phyloP scores from a whole-genome alignment of 2,888 invertebrate genomes.

The Podabrus alpinus region DNA sequence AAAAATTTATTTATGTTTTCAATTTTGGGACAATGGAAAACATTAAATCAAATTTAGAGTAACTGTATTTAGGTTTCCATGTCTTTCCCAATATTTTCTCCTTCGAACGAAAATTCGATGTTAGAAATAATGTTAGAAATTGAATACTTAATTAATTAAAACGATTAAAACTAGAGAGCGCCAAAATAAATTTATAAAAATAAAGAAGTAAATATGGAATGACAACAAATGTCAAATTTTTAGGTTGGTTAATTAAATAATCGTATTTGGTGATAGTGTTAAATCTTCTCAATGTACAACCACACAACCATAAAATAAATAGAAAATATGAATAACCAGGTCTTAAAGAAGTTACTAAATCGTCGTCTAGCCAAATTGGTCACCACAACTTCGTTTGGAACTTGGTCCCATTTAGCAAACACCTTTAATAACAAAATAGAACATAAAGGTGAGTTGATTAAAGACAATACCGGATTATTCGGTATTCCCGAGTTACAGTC shows the following conservation, averaged over 20 bases:
- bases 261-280: background rate
- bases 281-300: too few species aligned
- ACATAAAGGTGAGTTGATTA: constrained; percentile 53
- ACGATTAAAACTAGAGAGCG: too few species aligned
- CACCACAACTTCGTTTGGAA: constrained; percentile 22
- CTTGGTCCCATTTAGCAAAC: constrained; percentile 57
- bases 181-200: too few species aligned
- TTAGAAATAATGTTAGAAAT: too few species aligned
- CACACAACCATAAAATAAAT: background rate
- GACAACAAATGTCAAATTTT: background rate
- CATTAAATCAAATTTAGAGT: too few species aligned
- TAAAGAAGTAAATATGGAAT: too few species aligned
- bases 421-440: constrained; percentile 69
- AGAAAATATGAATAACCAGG: background rate
- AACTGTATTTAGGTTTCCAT: too few species aligned
- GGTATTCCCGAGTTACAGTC: constrained; percentile 76
- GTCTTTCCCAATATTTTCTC: too few species aligned
- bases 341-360: background rate
- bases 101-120: too few species aligned
- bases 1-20: too few species aligned
- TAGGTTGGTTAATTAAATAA: background rate
- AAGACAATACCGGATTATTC: constrained; percentile 76
- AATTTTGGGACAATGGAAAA: too few species aligned
- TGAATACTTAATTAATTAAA: too few species aligned
- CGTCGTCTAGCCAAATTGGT: background rate